These are phyloP conservation scores for Callopanchax toddi DNA, from an alignment of 2,113 vertebrate species.

Conservation along the genomic window DNA sequence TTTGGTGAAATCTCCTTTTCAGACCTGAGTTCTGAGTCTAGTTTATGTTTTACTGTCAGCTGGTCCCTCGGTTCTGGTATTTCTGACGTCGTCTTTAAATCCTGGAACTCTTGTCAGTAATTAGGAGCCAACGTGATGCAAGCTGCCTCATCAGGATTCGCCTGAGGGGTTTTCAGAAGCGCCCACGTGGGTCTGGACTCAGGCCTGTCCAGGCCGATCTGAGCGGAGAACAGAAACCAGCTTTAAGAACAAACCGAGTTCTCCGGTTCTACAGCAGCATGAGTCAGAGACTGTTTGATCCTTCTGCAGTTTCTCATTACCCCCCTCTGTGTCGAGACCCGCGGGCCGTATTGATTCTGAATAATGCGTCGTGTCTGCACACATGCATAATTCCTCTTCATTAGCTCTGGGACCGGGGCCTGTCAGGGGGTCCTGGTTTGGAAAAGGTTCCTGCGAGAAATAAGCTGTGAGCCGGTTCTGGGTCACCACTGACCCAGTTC, in stretches of 20 bases:
- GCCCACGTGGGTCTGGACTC: background rate
- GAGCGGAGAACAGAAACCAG: too few relatives aligned
- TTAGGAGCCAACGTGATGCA: too few relatives aligned
- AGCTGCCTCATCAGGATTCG: too few relatives aligned
- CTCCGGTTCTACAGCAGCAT: slow-evolving; percentile 12
- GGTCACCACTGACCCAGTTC: background rate
- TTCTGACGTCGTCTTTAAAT: too few relatives aligned
- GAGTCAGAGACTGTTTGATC: slow-evolving; percentile 41
- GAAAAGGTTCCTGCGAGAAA: background rate
- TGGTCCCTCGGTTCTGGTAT: too few relatives aligned
- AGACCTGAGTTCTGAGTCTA: too few relatives aligned
- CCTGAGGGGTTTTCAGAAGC: too few relatives aligned
- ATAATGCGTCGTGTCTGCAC: slow-evolving; percentile 54
- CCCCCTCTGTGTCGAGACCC: slow-evolving; percentile 40
- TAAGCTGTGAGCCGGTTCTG: background rate
- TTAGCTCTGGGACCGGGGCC: slow-evolving; percentile 24
- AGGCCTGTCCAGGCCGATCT: background rate
- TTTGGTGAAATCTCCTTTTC: too few relatives aligned
- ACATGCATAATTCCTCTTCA: slow-evolving; percentile 62
- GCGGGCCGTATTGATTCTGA: slow-evolving; percentile 64
- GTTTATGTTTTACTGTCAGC: too few relatives aligned
- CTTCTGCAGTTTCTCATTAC: slow-evolving; percentile 45
- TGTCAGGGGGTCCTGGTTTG: background rate
- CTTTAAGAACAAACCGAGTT: too few relatives aligned
- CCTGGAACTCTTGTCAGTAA: too few relatives aligned